These are phyloP conservation scores for Hypsopygia costalis DNA, from an alignment of 2,888 invertebrate genomes.

Conservation along the genomic window DNA sequence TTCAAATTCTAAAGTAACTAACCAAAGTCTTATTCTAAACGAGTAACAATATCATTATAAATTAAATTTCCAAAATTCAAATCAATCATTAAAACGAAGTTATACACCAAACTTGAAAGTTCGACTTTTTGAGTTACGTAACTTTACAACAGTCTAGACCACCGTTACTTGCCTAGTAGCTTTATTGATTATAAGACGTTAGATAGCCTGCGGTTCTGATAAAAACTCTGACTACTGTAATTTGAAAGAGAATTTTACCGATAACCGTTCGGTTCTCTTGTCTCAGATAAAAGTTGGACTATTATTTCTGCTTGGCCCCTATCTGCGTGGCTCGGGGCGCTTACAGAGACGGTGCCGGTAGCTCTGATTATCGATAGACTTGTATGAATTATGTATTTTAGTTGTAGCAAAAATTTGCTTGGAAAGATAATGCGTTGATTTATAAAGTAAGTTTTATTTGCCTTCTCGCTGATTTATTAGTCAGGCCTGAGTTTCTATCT, in stretches of 20 bases:
- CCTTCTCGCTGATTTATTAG: too few relatives aligned
- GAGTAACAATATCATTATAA: not conserved
- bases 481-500: too few relatives aligned
- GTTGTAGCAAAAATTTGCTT: conserved; percentile 44
- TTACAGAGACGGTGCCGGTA: conserved; percentile 28
- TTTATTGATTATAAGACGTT: conserved; percentile 40
- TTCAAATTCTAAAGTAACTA: too few relatives aligned
- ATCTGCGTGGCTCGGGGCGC: conserved; percentile 28
- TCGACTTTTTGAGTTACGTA: conserved; percentile 1
- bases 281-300: conserved; percentile 48
- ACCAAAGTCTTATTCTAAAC: too few relatives aligned
- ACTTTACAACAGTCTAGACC: conserved; percentile 1
- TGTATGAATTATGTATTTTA: conserved; percentile 54
- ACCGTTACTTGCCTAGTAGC: conserved; percentile 17
- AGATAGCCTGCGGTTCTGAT: conserved; percentile 36
- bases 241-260: conserved; percentile 40
- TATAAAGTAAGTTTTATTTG: conserved; percentile 37
- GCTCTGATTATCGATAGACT: conserved; percentile 38
- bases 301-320: conserved; percentile 36
- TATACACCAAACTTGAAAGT: not conserved
- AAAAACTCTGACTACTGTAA: conserved; percentile 47
- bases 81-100: not conserved
- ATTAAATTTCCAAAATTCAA: not conserved
- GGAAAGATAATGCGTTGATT: conserved; percentile 31
- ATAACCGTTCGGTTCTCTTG: conserved; percentile 34